A percentile compares a stretch with the other conserved stretches of the same genome.
Evolutionary conservation across 92 coral and sea anemone species (phyloP).

Genomic region (Paragorgia papillata): DNA sequence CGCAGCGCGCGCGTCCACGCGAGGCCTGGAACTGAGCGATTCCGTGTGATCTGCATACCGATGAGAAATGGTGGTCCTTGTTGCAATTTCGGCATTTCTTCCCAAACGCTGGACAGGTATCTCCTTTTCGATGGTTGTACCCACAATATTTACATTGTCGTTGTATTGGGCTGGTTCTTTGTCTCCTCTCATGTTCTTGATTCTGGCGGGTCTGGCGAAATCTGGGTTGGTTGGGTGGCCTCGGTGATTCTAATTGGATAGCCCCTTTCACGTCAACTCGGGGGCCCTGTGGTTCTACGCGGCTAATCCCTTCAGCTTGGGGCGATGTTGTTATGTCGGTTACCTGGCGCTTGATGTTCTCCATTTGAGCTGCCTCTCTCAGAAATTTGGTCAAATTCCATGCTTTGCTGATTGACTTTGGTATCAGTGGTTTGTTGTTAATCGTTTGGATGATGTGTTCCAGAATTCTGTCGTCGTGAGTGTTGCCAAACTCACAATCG

Average conservation of each 20-base stretch:
- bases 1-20: no score
- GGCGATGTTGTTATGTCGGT: conserved; percentile 62
- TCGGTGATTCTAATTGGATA: conserved; percentile 17
- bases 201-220: conserved; percentile 8
- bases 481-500: conserved; percentile 56
- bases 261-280: conserved; percentile 24
- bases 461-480: conserved; percentile 53
- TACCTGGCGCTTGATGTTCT: conserved; percentile 56
- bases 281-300: no score
- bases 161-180: conserved; percentile 13
- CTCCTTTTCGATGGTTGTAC: conserved; percentile 36
- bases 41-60: conserved; percentile 59
- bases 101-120: conserved; percentile 61
- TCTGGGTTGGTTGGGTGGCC: conserved; percentile 5
- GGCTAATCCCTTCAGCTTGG: no score
- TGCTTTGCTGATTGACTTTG: conserved; percentile 64
- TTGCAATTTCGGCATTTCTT: conserved; percentile 56
- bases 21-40: no score
- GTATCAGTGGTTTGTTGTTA: conserved; percentile 51
- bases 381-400: conserved; percentile 62
- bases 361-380: conserved; percentile 52
- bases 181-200: conserved; percentile 42
- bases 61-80: conserved; percentile 48
- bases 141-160: conserved; percentile 54
- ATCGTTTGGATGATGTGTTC: conserved; percentile 64